Evolutionary conservation across 2,888 invertebrate species (phyloP), one percentile per base, ranked within the genome.

Genomic region (Electrophaes corylata): DNA sequence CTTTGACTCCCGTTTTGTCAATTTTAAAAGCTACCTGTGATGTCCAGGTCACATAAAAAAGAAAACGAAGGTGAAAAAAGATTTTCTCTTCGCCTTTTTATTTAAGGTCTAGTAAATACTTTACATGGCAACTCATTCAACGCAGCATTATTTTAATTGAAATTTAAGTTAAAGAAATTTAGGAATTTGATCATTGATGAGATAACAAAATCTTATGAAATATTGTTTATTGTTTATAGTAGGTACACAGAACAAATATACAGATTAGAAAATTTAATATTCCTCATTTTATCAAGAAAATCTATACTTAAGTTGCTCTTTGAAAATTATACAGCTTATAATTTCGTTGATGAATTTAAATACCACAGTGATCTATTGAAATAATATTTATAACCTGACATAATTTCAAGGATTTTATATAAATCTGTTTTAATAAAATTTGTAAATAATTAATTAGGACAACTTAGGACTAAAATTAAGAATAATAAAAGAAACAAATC

Each of bases 231-330:
- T 76, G 64, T 69, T 67, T 62, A 71, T 77, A 70, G 69, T 68
- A 74, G 66, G 62, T 72, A 71, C 71, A 68, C 64, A 62, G 73
- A 75, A 75, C 74, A 79, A 81, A 83, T 83, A 80, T 81, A 81
- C 81, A 80, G 75, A 73, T 67, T 80, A 73, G 77, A 71, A 78
- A 73, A 75, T 58, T 43, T 58, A n/a, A n/a, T n/a, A n/a, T n/a
- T n/a, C n/a, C n/a, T n/a, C n/a, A n/a, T n/a, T n/a, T n/a, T n/a
- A n/a, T n/a, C n/a, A n/a, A n/a, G n/a, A n/a, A n/a, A 33, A 37
- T 57, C 44, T 55, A 57, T 20, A 56, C 48, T 51, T 46, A 57
- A 70, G 48, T 46, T 67, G 66, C 60, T 65, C 57, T 51, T 62
- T 26, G 48, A 65, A 39, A 64, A 70, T 66, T 63, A 66, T 52